These are phyloP conservation scores for Drosophila parvula DNA, from an alignment of 1,140 invertebrate species.

Conservation along the genomic window DNA sequence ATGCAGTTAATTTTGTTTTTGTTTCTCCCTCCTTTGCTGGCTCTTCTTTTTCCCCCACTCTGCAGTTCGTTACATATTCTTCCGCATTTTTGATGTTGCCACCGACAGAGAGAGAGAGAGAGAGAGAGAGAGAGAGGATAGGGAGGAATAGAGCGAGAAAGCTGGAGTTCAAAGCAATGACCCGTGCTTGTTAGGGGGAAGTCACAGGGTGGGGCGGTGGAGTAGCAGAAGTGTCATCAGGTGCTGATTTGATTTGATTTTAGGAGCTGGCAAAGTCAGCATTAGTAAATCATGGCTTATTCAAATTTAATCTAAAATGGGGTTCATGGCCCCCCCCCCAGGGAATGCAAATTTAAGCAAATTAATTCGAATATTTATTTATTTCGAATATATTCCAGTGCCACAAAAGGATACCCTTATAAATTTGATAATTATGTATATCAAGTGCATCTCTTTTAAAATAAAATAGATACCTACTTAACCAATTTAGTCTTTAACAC, in stretches of 20 bases:
- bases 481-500: too few species aligned
- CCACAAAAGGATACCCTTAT: too few species aligned
- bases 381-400: too few species aligned
- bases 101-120: neutral
- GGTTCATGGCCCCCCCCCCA: neutral
- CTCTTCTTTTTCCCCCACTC: slow-evolving; percentile 33
- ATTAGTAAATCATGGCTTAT: slow-evolving; percentile 1
- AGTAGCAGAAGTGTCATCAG: slow-evolving; percentile 9
- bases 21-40: slow-evolving; percentile 19
- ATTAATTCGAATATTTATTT: too few species aligned
- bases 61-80: slow-evolving; percentile 47
- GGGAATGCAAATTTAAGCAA: neutral
- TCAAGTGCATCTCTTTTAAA: too few species aligned
- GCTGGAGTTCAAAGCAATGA: slow-evolving; percentile 40
- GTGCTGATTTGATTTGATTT: slow-evolving; percentile 15
- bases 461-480: too few species aligned
- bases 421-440: too few species aligned
- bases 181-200: slow-evolving; percentile 2
- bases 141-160: neutral
- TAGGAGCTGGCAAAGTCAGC: neutral
- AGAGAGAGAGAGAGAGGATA: neutral
- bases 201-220: neutral
- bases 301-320: neutral
- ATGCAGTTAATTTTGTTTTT: slow-evolving; percentile 34
- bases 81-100: slow-evolving; percentile 47